Evolutionary conservation across 2,888 invertebrate genomes (phyloP).

Genomic region (Drosophila fulvimacula): DNA sequence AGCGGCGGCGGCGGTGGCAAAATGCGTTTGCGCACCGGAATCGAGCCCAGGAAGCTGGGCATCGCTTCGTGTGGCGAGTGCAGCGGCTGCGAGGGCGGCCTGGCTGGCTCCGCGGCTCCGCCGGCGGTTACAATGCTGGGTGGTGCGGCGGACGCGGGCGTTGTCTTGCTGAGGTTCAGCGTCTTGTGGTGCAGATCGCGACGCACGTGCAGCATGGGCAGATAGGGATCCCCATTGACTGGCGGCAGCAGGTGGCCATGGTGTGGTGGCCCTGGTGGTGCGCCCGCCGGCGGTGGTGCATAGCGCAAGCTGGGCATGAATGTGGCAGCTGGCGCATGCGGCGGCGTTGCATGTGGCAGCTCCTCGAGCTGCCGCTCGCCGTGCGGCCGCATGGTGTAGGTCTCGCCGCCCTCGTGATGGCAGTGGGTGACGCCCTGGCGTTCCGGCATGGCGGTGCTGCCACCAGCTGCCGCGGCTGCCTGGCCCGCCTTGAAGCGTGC

Average conservation of each 20-base stretch:
- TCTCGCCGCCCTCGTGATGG: slow-evolving; percentile 88
- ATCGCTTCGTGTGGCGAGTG: slow-evolving; percentile 83
- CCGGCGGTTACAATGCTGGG: slow-evolving; percentile 40
- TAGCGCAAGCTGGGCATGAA: slow-evolving; percentile 46
- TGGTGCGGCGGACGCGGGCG: slow-evolving; percentile 40
- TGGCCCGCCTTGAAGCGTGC: slow-evolving; percentile 61
- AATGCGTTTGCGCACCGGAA: slow-evolving; percentile 83
- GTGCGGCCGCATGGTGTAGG: slow-evolving; percentile 91
- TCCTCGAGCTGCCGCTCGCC: slow-evolving; percentile 84
- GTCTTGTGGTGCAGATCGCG: slow-evolving; percentile 89
- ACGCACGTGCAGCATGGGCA: slow-evolving; percentile 90
- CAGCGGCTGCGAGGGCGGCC: slow-evolving; percentile 81
- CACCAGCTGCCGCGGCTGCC: slow-evolving; percentile 26
- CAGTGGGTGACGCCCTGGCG: slow-evolving; percentile 88
- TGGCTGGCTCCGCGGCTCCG: slow-evolving; percentile 65
- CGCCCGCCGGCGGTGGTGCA: slow-evolving; percentile 43
- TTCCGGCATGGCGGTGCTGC: slow-evolving; percentile 33
- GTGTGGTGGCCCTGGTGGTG: slow-evolving; percentile 37
- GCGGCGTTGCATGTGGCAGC: neutral
- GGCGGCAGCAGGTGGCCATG: slow-evolving; percentile 61
- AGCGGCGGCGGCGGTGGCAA: slow-evolving; percentile 64
- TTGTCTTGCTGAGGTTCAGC: slow-evolving; percentile 69
- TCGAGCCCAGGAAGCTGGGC: slow-evolving; percentile 84
- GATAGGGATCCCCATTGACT: slow-evolving; percentile 81
- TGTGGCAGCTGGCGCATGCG: neutral